These are phyloP conservation scores for Nothocercus julius DNA, from an alignment of 2,113 vertebrate genomes.

Conservation along the genomic window DNA sequence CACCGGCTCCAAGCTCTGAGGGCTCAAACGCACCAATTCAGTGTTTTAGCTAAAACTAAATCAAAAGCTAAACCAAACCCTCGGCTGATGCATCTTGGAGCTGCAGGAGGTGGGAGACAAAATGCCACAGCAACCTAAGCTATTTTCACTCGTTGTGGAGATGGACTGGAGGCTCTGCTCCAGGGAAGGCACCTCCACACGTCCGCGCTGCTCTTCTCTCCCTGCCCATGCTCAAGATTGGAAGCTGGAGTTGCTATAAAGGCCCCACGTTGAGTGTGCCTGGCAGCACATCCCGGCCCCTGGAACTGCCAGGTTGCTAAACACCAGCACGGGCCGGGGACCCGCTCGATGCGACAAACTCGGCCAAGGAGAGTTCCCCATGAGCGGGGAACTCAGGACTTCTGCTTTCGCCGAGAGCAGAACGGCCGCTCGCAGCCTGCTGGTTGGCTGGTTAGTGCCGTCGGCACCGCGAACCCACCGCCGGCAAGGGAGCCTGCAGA, in stretches of 20 bases:
- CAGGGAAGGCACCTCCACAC: neutral
- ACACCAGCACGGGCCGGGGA: neutral
- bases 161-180: fast-evolving
- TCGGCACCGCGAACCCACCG: neutral
- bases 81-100: fast-evolving
- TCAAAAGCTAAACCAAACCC: too few species aligned
- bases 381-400: neutral
- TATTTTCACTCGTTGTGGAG: neutral
- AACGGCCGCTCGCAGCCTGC: neutral
- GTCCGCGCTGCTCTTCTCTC: neutral
- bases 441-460: too few species aligned
- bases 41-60: too few species aligned
- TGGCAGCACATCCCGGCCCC: too few species aligned
- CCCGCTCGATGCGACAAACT: fast-evolving
- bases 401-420: neutral
- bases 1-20: neutral
- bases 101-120: fast-evolving
- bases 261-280: fast-evolving
- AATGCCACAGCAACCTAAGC: neutral
- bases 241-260: fast-evolving
- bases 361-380: fast-evolving
- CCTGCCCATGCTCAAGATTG: fast-evolving
- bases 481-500: neutral
- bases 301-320: too few species aligned
- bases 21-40: fast-evolving